Evolutionary conservation across 2,797 vertebrate genomes (phyloP).

Genomic region (Eulemur albifrons): DNA sequence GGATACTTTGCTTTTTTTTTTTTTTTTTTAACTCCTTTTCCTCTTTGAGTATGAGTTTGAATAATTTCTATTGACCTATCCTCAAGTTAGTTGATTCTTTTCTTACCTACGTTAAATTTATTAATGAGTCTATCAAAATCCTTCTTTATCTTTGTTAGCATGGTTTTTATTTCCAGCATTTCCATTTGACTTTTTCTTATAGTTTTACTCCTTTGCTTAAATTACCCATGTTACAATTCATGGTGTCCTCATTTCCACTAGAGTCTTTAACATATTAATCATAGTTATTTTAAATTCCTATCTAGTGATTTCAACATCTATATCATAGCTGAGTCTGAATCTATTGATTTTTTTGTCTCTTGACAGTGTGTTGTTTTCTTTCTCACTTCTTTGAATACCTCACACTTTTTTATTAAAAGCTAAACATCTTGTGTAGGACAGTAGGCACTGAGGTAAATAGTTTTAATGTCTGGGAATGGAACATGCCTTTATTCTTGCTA

Average conservation of each 20-base stretch:
- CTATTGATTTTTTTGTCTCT: constrained; percentile 37
- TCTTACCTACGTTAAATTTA: background rate
- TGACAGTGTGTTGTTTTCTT: background rate
- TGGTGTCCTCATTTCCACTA: background rate
- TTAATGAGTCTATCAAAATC: background rate
- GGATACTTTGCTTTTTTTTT: background rate
- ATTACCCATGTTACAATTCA: background rate
- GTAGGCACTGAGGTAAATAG: background rate
- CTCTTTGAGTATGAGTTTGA: background rate
- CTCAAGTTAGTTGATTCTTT: background rate
- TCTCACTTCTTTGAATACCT: background rate
- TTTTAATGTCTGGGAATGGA: background rate
- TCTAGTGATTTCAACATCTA: background rate
- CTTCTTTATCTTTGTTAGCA: background rate
- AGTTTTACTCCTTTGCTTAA: background rate
- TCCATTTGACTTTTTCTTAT: background rate
- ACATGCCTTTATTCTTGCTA: background rate
- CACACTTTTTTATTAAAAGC: background rate
- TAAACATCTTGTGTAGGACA: background rate
- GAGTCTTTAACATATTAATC: background rate
- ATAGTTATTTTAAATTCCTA: background rate
- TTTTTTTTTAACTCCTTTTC: background rate
- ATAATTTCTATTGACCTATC: background rate
- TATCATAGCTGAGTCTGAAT: background rate
- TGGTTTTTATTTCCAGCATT: background rate